Evolutionary conservation across 2,888 invertebrate species (phyloP), one percentile per base, ranked within the genome.

Genomic region (Chydorus sphaericus): DNA sequence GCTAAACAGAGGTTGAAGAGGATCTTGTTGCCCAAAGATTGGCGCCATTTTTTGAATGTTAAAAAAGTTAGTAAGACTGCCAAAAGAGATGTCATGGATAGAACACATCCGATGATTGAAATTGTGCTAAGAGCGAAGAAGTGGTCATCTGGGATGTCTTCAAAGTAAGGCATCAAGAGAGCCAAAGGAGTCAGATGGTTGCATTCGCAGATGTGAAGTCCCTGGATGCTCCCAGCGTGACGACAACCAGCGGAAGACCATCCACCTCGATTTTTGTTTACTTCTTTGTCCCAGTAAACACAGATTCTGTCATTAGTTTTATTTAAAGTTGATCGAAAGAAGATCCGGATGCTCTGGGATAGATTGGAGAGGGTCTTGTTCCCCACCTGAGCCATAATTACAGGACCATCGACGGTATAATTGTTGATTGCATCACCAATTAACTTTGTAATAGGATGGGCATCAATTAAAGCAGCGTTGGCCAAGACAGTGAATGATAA

Each of bases 1-100:
- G 82, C 76, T 2, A 77, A 67, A 23, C 81, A 78, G 50, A 83
- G 68, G 64, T 82, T 78, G 30, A 82, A 69, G 28, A 83, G 68
- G 7, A 82, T 74, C 68, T 81, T 80, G 37, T 80, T 80, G 0
- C 80, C 78, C 1, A 79, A 73, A 62, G 78, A 76, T 63, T 74
- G 73, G 16, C 82, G 73, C 76, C 82, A 79, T 38, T 74, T 73
- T 59, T 72, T 70, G 63, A n/a, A 79, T 8, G 77, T 63, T 11
- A 73, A 66, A 2, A 79, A 79, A 1, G 80, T 80, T 18, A 75
- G 64, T 66, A 77, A 74, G 58, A 79, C 78, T 3, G 77, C 74
- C n/a, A 70, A 56, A 29, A 80, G 71, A 20, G 79, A 79, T 2
- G 76, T 60, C 31, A 80, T 65, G 1, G 81, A 81, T 4, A 80